Evolutionary conservation across 1,140 invertebrate genomes (phyloP), one percentile per base, ranked within the genome.

Genomic region (Mactra quadrangularis): DNA sequence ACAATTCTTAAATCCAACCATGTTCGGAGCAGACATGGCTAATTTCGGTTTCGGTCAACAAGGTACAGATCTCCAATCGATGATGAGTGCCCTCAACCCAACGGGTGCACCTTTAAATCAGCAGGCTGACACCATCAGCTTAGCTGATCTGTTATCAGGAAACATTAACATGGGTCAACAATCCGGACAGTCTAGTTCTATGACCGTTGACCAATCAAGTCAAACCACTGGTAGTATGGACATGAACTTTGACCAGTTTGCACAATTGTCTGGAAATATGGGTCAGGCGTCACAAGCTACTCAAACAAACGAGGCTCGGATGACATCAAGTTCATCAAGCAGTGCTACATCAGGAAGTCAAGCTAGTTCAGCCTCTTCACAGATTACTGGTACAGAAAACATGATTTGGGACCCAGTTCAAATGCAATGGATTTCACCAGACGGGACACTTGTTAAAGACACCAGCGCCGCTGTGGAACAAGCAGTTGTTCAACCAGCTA

Each of bases 121-220:
- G 47, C 72, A 53, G 47, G 27, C 31, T 6, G 64, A 68, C 64
- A 68, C 64, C 1, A 75, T 75, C 1, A 75, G 72, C 60, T 33
- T 75, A 4, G 72, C 72, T 45, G 72, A 75, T n/a, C 72, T 75
- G 19, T 38, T 75, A 6, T 7, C 38, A 41, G 72, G 72, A 38
- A 75, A 41, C 3, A 57, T 75, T 41, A 68, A n/a, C 9, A 35
- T 22, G 7, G 55, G 55, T 6, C 35, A 41, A 22, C 17, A 33
- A 15, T 33, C 31, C 31, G 22, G 9, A 29, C 9, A 3, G 1
- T 33, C 57, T 27, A 45, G 17, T n/a, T 0, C 33, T 3, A 6
- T 7, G 38, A 11, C 9, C 13, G 19, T 29, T 3, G 17, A 38
- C 27, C 64, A 68, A 31, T 0, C 41, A n/a, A 27, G 41, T 15